Evolutionary conservation across 2,888 invertebrate species (phyloP), one percentile per base, ranked within the genome.

Genomic region (Drosophila stalkeri): DNA sequence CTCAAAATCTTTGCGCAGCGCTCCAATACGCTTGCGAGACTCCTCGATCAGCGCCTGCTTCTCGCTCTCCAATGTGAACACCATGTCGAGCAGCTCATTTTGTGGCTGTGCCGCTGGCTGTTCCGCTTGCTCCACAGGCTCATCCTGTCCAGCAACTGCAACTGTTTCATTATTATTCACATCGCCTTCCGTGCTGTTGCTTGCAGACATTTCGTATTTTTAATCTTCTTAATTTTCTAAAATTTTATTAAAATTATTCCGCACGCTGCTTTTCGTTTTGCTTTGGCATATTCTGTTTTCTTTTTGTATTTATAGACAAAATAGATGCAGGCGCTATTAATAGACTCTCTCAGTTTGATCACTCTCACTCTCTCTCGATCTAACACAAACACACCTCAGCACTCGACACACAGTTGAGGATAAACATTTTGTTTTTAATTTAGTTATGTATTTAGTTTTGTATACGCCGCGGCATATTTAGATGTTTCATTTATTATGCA

Each of bases 21-120:
- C 86, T 44, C 81, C 82, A 44, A 93, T 91, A 73, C 92, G 80
- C 74, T 87, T 88, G 54, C 92, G 92, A 20, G 92, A 92, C 73
- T 92, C 92, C 70, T 93, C 93, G 55, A 93, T 77, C 64, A 93
- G 71, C 43, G 91, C 89, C 51, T 93, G 91, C 68, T 93, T 93
- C 69, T 93, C 93, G 75, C 92, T 92, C 83, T 93, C 93, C 74
- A 93, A 84, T 51, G 88, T 81, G 71, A 93, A 92, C 1, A 93
- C 91, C 81, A 92, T 91, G 69, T 93, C 93, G 33, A 93, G 88
- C 51, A 93, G 84, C 47, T 93, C 93, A 64, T 90, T 91, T 49
- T 92, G 87, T 46, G 81, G 66, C 49, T 84, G 86, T 35, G 49
- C 44, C 43, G 52, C 18, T 39, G 73, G 60, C 47, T 72, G 73